Evolutionary conservation across 2,113 vertebrate genomes (phyloP).

Genomic region (Agelaius tricolor): DNA sequence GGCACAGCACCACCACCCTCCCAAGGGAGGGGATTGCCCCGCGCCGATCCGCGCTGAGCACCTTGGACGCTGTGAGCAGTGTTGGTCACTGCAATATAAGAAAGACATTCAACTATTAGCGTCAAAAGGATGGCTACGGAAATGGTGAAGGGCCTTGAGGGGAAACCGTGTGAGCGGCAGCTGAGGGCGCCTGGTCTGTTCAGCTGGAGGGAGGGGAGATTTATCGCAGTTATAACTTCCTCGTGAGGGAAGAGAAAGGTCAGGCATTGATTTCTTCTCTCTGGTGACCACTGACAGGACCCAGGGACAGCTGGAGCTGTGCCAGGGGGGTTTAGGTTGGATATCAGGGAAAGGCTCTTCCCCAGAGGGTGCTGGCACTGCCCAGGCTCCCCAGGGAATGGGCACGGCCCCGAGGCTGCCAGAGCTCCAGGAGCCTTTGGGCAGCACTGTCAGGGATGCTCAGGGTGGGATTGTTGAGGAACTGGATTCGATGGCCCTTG

Average conservation of each 20-base stretch:
- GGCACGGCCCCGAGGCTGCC: background rate
- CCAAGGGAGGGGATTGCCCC: too few species aligned
- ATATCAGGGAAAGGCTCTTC: rapidly evolving
- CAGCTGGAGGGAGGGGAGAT: background rate
- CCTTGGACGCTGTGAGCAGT: too few species aligned
- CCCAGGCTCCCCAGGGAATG: background rate
- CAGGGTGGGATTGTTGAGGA: background rate
- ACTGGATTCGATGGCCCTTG: background rate
- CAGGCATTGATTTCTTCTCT: background rate
- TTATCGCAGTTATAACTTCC: too few species aligned
- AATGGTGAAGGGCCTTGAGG: background rate
- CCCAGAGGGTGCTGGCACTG: background rate
- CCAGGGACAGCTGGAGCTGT: background rate
- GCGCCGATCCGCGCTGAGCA: rapidly evolving
- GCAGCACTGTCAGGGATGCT: rapidly evolving
- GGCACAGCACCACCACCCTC: too few species aligned
- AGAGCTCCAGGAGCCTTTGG: background rate
- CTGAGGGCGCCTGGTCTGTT: background rate
- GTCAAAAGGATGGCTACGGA: too few species aligned
- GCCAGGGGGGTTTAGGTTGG: rapidly evolving
- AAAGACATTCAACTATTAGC: background rate
- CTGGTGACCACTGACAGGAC: background rate
- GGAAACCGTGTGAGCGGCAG: background rate
- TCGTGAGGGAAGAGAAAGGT: background rate
- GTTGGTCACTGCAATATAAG: background rate